A percentile compares a stretch with the other conserved stretches of the same genome.
phyloP scores from a whole-genome alignment of 2,113 vertebrate genomes.

The Cynopterus brachyotis region DNA sequence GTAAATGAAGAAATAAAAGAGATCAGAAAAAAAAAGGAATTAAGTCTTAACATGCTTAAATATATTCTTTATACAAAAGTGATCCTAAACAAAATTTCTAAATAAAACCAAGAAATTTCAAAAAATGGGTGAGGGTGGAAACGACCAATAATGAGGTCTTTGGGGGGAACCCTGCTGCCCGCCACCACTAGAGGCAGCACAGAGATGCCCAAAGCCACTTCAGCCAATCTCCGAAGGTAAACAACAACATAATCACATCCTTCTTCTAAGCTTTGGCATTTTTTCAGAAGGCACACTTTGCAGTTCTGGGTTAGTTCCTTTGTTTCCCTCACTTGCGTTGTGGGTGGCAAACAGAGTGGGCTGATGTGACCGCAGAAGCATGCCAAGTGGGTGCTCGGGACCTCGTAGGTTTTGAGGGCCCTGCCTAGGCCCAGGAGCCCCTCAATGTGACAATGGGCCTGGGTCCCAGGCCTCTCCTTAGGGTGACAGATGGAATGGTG shows the following conservation, averaged over 20 bases:
- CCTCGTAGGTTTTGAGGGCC: neutral
- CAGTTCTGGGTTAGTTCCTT: conserved; percentile 31
- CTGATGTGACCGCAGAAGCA: conserved; percentile 30
- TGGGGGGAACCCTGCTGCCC: neutral
- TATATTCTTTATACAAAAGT: neutral
- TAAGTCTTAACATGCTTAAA: neutral
- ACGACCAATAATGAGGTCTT: neutral
- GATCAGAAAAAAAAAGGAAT: neutral
- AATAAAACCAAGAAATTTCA: neutral
- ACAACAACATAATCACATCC: neutral
- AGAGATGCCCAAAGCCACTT: neutral
- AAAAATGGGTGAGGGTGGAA: neutral
- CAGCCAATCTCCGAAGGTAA: neutral
- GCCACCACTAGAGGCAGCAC: neutral
- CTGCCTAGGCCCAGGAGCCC: neutral
- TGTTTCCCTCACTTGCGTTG: conserved; percentile 33
- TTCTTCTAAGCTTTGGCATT: conserved; percentile 17
- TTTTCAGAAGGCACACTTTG: neutral
- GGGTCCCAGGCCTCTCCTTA: accelerated
- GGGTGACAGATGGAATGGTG: neutral
- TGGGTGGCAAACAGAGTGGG: neutral
- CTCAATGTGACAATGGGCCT: accelerated
- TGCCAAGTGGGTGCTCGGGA: conserved; percentile 1
- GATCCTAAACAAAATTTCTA: neutral
- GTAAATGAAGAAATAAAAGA: neutral